Evolutionary conservation across 2,797 vertebrate genomes (phyloP).

Genomic region (Muraenolepis orangiensis): DNA sequence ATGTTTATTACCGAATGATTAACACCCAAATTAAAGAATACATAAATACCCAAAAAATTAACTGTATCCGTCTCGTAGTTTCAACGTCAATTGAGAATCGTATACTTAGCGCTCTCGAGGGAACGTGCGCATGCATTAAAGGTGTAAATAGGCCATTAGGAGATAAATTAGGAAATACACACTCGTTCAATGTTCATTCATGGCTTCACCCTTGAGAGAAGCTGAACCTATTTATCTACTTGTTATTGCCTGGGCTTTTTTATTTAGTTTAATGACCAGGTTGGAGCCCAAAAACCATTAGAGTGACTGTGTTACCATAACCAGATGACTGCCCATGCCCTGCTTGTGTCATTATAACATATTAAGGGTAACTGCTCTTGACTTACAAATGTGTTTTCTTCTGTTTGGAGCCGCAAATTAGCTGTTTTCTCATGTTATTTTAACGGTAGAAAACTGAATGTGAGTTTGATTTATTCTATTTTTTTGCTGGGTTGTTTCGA

Average conservation of each 20-base stretch:
- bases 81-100: slow-evolving; percentile 27
- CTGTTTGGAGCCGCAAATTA: slow-evolving; percentile 18
- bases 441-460: not conserved
- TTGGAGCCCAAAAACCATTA: slow-evolving; percentile 42
- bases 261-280: slow-evolving; percentile 30
- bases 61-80: slow-evolving; percentile 13
- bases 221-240: slow-evolving; percentile 28
- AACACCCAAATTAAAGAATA: not conserved
- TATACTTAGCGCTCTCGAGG: slow-evolving; percentile 19
- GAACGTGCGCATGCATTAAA: slow-evolving; percentile 50
- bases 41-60: not conserved
- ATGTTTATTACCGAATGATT: no score
- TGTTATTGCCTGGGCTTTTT: slow-evolving; percentile 34
- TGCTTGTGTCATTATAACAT: slow-evolving; percentile 45
- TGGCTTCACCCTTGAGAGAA: slow-evolving; percentile 35
- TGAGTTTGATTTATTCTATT: not conserved
- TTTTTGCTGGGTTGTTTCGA: no score
- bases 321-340: slow-evolving; percentile 10
- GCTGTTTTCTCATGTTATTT: slow-evolving; percentile 20
- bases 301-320: slow-evolving; percentile 36
- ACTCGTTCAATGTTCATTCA: slow-evolving; percentile 41
- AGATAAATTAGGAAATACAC: slow-evolving; percentile 46
- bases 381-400: slow-evolving; percentile 47
- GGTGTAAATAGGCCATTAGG: slow-evolving; percentile 64
- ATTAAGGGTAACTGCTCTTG: slow-evolving; percentile 44